Percentiles rank a stretch among this genome's conserved stretches.
Conservation (phyloP, 2,888 invertebrate species). For the Tortricodes alternella region DNA sequence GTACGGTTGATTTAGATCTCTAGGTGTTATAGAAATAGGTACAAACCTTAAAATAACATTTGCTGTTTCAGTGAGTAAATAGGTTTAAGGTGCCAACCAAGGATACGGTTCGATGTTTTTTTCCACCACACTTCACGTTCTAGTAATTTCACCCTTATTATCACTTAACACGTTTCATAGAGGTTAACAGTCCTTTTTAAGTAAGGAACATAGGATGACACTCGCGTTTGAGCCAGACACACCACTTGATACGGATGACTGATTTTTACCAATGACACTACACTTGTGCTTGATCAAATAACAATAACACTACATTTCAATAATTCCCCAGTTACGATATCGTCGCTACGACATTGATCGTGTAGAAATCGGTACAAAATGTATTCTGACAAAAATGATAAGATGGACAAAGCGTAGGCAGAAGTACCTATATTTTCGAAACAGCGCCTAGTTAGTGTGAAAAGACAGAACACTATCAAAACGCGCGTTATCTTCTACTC, state of each 20-base stretch:
- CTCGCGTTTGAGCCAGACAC: conserved; percentile 51
- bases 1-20: conserved; percentile 22
- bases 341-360: conserved; percentile 31
- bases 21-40: conserved; percentile 43
- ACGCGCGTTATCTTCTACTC: conserved; percentile 57
- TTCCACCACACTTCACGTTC: conserved; percentile 41
- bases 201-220: conserved; percentile 45
- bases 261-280: conserved; percentile 66
- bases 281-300: conserved; percentile 59
- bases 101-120: conserved; percentile 48
- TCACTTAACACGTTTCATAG: conserved; percentile 39
- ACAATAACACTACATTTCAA: conserved; percentile 47
- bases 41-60: conserved; percentile 79
- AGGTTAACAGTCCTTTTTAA: conserved; percentile 41
- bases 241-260: conserved; percentile 66
- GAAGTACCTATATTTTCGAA: conserved; percentile 48
- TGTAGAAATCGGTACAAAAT: conserved; percentile 59
- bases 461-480: conserved; percentile 41
- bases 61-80: conserved; percentile 69
- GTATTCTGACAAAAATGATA: neutral
- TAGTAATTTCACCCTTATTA: conserved; percentile 38
- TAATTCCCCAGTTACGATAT: conserved; percentile 42
- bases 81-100: conserved; percentile 65
- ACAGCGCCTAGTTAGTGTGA: conserved; percentile 48
- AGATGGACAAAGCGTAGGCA: conserved; percentile 56